Evolutionary conservation across 2,113 vertebrate species (phyloP).

Genomic region (Chionomys nivalis): DNA sequence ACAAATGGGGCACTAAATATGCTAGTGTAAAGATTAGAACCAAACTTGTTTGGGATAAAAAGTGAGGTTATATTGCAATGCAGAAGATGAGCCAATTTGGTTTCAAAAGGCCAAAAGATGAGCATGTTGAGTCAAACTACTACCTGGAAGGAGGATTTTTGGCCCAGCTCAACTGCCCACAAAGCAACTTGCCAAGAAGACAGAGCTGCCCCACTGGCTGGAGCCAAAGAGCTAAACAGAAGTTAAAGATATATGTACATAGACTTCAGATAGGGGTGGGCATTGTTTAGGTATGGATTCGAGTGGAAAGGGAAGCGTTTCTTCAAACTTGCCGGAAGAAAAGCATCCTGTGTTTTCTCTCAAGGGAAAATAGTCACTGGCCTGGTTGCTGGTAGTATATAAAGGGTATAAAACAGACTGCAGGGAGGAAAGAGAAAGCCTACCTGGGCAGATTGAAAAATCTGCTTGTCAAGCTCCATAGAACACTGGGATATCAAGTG

Average conservation of each 20-base stretch:
- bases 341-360: conserved; percentile 44
- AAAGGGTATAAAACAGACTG: conserved; percentile 61
- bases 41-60: not conserved
- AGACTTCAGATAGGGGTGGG: not conserved
- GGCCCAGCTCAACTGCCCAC: not conserved
- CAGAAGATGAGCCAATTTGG: not conserved
- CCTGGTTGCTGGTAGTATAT: not conserved
- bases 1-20: not conserved
- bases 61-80: not conserved
- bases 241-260: not conserved
- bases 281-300: not conserved
- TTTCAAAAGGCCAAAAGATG: not conserved
- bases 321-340: conserved; percentile 28
- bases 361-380: not conserved
- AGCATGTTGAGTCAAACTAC: not conserved
- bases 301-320: not conserved
- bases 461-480: conserved; percentile 15
- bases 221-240: not conserved
- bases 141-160: not conserved
- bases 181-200: not conserved
- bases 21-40: not conserved
- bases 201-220: not conserved
- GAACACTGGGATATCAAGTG: conserved; percentile 62
- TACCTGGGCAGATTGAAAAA: conserved; percentile 46
- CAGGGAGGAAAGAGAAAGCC: conserved; percentile 41